phyloP scores from a whole-genome alignment of 1,140 invertebrate species.

The Nilaparvata lugens region DNA sequence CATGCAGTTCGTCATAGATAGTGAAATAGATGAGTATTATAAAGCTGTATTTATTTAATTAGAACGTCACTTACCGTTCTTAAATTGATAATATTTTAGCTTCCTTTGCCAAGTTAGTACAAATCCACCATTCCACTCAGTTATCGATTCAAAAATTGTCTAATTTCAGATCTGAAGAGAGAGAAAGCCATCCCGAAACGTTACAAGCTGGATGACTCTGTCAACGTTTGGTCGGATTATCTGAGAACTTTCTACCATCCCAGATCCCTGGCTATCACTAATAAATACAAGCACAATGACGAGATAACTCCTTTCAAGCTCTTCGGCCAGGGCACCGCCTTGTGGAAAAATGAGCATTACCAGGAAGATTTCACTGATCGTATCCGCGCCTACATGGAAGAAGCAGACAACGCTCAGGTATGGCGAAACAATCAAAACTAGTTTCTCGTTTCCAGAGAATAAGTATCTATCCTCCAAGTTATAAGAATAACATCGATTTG shows the following conservation, averaged over 20 bases:
- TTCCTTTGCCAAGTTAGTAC: no score
- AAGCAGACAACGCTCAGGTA: constrained; percentile 65
- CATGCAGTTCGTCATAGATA: no score
- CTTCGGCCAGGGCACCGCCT: constrained; percentile 49
- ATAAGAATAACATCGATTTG: no score
- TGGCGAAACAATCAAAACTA: no score
- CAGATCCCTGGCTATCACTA: constrained; percentile 59
- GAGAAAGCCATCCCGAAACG: constrained; percentile 30
- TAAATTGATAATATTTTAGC: no score
- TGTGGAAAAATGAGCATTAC: constrained; percentile 56
- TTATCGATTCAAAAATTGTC: no score
- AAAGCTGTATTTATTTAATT: no score
- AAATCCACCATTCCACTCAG: no score
- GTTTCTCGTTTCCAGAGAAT: no score
- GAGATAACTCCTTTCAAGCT: constrained; percentile 56
- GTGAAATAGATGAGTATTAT: no score
- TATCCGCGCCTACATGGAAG: constrained; percentile 73
- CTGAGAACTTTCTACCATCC: constrained; percentile 68
- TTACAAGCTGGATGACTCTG: constrained; percentile 51
- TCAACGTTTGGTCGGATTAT: constrained; percentile 75
- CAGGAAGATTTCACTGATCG: constrained; percentile 63
- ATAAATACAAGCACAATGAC: constrained; percentile 55
- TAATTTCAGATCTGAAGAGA: constrained; percentile 8
- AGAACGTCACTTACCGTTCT: no score
- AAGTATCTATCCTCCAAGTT: no score